Evolutionary conservation across 1,140 invertebrate genomes (phyloP), one percentile per base, ranked within the genome.

Genomic region (Bradynema listronoti): DNA sequence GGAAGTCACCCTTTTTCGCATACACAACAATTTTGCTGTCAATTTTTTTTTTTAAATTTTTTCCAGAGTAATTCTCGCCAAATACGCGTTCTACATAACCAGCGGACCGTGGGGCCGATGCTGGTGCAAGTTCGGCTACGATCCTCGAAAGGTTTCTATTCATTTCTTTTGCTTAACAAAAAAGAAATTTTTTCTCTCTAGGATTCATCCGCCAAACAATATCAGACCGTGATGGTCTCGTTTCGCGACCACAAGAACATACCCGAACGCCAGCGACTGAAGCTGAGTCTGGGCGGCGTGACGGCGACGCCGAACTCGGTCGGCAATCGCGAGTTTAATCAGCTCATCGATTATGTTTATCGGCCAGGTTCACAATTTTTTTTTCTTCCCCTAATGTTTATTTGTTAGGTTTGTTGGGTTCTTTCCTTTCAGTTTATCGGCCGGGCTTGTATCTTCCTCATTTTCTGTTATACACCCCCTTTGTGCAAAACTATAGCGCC

Each of bases 91-190:
- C 45, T 78, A 79, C 52, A 76, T 78, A 42, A 58, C 41, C 16
- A 71, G 61, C 41, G 75, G 75, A 14, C 77, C 75, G 4, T 78
- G 75, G 72, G 75, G 75, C 22, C 62, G 75, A 11, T 41, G 75
- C 4, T 78, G 75, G 75, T 79, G 77, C 32, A 50, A 53, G 33
- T 78, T 78, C 53, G 75, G 77, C 34, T 78, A 78, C 42, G 75
- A 78, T 65, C 75, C 75, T 5, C 64, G 77, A 7, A 54, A 43
- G n/a, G n/a, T n/a, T n/a, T n/a, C n/a, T n/a, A n/a, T n/a, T n/a
- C n/a, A n/a, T n/a, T n/a, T n/a, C n/a, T n/a, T n/a, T n/a, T n/a
- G n/a, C n/a, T n/a, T n/a, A n/a, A n/a, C n/a, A n/a, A n/a, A n/a
- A n/a, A n/a, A n/a, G n/a, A n/a, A n/a, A n/a, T n/a, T n/a, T n/a